Conservation (phyloP, 2,113 vertebrate species). For the Elgaria multicarinata region DNA sequence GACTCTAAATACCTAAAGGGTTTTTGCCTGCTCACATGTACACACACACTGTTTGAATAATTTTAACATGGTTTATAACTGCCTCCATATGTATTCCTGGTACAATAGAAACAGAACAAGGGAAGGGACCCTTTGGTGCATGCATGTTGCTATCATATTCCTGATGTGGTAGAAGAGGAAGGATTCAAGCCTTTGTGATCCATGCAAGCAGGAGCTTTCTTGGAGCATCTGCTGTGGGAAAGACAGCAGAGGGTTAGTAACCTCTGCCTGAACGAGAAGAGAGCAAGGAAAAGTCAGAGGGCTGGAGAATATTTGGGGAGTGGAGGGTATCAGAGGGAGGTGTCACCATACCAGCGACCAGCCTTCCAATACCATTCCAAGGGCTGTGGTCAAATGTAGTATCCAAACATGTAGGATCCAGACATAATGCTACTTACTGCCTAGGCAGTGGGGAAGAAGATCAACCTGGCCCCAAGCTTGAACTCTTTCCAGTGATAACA, state of each 20-base stretch:
- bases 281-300: slow-evolving; percentile 67
- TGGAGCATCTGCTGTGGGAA: neutral
- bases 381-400: neutral
- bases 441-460: neutral
- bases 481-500: no score
- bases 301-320: slow-evolving; percentile 70
- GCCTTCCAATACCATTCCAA: neutral
- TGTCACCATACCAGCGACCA: no score
- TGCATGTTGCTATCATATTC: neutral
- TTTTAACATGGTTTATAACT: slow-evolving; percentile 19
- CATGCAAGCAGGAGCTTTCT: neutral
- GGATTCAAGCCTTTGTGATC: neutral
- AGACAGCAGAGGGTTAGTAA: neutral
- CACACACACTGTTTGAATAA: slow-evolving; percentile 2
- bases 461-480: neutral
- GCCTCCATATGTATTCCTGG: neutral
- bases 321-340: slow-evolving; percentile 54
- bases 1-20: neutral
- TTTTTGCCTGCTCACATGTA: neutral
- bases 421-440: neutral
- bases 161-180: neutral
- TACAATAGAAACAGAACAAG: slow-evolving; percentile 17
- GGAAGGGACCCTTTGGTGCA: neutral
- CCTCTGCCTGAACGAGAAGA: neutral
- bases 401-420: neutral